A percentile compares a stretch with the other conserved stretches of the same genome.
Evolutionary conservation across 2,888 invertebrate genomes (phyloP).

Genomic region (Teleogryllus oceanicus): DNA sequence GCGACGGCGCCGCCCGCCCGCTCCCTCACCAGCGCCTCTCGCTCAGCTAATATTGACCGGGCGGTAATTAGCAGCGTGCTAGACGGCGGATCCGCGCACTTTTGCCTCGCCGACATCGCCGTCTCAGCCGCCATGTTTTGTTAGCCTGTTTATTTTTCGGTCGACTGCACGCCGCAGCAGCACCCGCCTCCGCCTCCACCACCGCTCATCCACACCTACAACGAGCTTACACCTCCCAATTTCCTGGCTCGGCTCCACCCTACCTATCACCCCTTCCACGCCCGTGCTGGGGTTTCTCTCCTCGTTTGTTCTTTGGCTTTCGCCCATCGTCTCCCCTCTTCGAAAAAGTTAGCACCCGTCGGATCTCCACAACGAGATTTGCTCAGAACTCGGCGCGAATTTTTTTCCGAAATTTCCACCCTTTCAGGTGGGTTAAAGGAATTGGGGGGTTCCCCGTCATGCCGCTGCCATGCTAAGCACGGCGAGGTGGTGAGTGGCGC

Average conservation of each 20-base stretch:
- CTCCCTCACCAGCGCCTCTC: not conserved
- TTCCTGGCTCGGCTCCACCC: too few relatives aligned
- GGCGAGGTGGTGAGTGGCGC: not conserved
- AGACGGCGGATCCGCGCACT: slow-evolving; percentile 6
- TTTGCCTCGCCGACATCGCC: not conserved
- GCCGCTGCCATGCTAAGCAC: not conserved
- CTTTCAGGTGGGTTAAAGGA: too few relatives aligned
- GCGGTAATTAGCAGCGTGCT: not conserved
- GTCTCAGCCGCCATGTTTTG: not conserved
- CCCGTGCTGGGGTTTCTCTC: not conserved
- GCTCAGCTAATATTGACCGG: slow-evolving; percentile 11
- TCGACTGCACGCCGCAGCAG: not conserved
- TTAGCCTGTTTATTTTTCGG: not conserved
- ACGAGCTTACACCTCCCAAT: too few relatives aligned
- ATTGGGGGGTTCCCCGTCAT: too few relatives aligned
- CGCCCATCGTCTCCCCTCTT: not conserved
- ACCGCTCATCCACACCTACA: too few relatives aligned
- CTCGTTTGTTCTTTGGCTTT: not conserved
- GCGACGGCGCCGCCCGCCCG: not conserved
- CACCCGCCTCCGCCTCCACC: not conserved
- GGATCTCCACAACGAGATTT: slow-evolving; percentile 1
- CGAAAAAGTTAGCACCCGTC: not conserved
- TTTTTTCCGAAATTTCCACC: not conserved
- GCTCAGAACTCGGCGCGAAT: not conserved
- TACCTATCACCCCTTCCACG: too few relatives aligned